Evolutionary conservation across 2,797 vertebrate species (phyloP).

Genomic region (Muraenolepis orangiensis): DNA sequence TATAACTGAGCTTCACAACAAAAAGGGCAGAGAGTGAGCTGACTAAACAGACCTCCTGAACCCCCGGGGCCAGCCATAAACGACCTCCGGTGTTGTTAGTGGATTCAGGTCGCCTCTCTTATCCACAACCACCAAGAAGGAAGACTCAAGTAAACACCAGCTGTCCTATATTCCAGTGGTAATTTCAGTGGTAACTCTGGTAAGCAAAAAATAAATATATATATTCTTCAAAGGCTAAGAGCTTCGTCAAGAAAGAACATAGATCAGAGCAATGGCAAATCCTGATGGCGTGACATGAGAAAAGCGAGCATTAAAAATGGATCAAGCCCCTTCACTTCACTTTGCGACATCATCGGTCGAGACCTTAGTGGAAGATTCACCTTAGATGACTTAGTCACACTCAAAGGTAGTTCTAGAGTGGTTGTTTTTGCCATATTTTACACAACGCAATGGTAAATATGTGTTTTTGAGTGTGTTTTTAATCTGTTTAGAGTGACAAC

Average conservation of each 20-base stretch:
- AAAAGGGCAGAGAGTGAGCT: constrained; percentile 12
- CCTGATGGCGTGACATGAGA: constrained; percentile 13
- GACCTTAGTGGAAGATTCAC: background rate
- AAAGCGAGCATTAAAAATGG: background rate
- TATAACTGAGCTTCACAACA: constrained; percentile 1
- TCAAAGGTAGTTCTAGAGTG: background rate
- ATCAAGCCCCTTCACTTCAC: background rate
- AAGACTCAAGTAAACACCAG: constrained; percentile 16
- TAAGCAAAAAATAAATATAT: background rate
- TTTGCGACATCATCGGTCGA: background rate
- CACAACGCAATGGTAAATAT: background rate
- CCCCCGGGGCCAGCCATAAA: background rate
- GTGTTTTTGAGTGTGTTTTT: background rate
- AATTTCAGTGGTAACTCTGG: no score
- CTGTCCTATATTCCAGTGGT: constrained; percentile 3
- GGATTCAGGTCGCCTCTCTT: constrained; percentile 16
- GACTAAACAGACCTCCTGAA: constrained; percentile 24
- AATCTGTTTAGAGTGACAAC: background rate
- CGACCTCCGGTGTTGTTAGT: constrained; percentile 16
- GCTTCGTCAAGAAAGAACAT: background rate
- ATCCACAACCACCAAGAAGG: constrained; percentile 11
- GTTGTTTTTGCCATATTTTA: background rate
- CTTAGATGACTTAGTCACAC: background rate
- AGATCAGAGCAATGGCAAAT: constrained; percentile 8
- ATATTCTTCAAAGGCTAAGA: constrained; percentile 16